These are phyloP conservation scores for Hippocampus mohnikei DNA, from an alignment of 2,113 vertebrate species.

Conservation along the genomic window DNA sequence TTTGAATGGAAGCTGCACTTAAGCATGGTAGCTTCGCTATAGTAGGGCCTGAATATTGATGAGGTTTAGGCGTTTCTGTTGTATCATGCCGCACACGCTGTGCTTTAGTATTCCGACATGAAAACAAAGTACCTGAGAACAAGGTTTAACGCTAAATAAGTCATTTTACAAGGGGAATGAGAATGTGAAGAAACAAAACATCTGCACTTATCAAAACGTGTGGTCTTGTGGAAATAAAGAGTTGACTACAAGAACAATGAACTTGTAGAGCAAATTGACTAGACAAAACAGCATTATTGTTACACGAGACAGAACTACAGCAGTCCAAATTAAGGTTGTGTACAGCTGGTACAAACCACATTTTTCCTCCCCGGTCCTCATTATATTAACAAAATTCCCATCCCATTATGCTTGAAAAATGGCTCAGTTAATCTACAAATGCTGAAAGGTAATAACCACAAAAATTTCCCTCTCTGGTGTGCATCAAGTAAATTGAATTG, in stretches of 20 bases:
- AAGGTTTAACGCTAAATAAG: conserved; percentile 16
- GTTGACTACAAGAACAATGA: conserved; percentile 11
- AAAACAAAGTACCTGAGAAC: conserved; percentile 18
- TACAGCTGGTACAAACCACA: conserved; percentile 21
- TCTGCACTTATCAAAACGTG: conserved; percentile 7
- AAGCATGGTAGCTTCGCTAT: conserved; percentile 26
- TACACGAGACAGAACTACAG: conserved; percentile 39
- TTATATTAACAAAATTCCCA: conserved; percentile 37
- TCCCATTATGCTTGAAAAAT: conserved; percentile 37
- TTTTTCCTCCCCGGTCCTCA: conserved; percentile 14
- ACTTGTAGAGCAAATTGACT: conserved; percentile 39
- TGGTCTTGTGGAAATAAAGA: conserved; percentile 23
- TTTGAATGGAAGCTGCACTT: conserved; percentile 43
- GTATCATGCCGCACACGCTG: conserved; percentile 15
- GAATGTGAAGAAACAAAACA: conserved; percentile 5
- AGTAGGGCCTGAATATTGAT: conserved; percentile 38
- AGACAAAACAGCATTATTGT: conserved; percentile 37
- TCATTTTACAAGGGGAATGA: conserved; percentile 14
- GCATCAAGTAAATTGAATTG: conserved; percentile 42
- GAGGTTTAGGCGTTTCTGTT: conserved; percentile 21
- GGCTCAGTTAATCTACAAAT: conserved; percentile 42
- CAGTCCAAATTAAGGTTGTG: conserved; percentile 35
- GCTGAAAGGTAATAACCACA: conserved; percentile 44
- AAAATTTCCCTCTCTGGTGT: conserved; percentile 29
- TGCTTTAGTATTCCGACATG: conserved; percentile 17